Evolutionary conservation across 2,113 vertebrate species (phyloP), one percentile per base, ranked within the genome.

Genomic region (Amphilophus citrinellus): DNA sequence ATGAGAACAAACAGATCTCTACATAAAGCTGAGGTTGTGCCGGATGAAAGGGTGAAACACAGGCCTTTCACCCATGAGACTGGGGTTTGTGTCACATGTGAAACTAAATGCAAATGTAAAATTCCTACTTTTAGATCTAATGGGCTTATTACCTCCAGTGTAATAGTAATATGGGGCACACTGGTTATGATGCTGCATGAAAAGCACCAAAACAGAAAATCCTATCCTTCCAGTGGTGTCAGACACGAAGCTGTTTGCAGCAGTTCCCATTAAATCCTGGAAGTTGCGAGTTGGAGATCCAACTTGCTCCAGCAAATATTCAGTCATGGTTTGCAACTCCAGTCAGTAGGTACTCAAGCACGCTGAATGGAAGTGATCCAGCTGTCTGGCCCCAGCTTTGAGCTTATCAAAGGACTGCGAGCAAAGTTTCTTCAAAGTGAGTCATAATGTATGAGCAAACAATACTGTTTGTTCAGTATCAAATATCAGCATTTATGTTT

Each of bases 1-100:
- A 3, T 32, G 93, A 95, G 93, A 87, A 87, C 86, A 76, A 63
- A 39, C 84, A 91, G 86, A 22, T 60, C 35, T 82, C 61, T 6
- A 5, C 6, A 0, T 13, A 0, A 71, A 71, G 22, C 18, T 0
- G 42, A 1, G 5, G 17, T 27, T 47, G 65, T 50, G 22, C 14
- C 18, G 65, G 39, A 50, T 47, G 42, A 68, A 50, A 50, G 47
- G 14, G 66, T 71, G 15, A 71, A 71, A 0, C 24, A 20, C 50
- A 53, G 24, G 30, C 32, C 66, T 71, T 32, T 71, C 17, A 71
- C 24, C 66, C 66, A 50, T 20, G 44, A 71, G 44, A 47, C 24
- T 53, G 44, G 11, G 66, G 44, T 32, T 27, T 53, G 66, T 32
- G 24, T 53, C 6, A 11, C 10, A 17, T 20, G 10, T 30, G 44